Conservation (phyloP, 2,797 vertebrate genomes). For the Rhinoraja longicauda region DNA sequence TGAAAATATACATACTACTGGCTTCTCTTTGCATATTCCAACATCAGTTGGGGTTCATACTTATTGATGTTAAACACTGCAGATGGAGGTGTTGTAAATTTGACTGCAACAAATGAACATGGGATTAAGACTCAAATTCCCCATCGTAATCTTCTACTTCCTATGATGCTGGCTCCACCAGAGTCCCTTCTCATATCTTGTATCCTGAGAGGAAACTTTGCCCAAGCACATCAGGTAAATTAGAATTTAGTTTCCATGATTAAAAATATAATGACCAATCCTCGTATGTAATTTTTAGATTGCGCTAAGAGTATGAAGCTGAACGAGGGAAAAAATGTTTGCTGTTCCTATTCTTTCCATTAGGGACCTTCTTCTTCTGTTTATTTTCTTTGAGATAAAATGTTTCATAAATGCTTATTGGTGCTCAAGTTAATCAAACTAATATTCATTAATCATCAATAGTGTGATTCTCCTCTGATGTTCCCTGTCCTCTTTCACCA, state of each 20-base stretch:
- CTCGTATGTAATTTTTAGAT: background rate
- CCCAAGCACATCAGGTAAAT: slow-evolving; percentile 86
- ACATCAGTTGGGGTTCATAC: background rate
- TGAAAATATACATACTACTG: background rate
- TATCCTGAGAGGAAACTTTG: slow-evolving; percentile 79
- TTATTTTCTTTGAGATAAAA: background rate
- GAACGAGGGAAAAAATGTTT: background rate
- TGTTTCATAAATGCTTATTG: background rate
- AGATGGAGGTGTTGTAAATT: slow-evolving; percentile 69
- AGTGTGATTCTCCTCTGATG: background rate
- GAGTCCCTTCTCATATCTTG: slow-evolving; percentile 88
- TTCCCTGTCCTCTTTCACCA: background rate
- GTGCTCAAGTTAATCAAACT: background rate
- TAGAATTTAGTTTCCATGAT: background rate
- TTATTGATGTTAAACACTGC: slow-evolving; percentile 40
- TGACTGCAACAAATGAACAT: slow-evolving; percentile 48
- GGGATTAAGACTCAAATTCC: slow-evolving; percentile 47
- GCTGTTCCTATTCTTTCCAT: background rate
- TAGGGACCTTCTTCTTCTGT: background rate
- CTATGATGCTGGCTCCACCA: slow-evolving; percentile 87
- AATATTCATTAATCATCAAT: background rate
- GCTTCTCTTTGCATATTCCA: background rate
- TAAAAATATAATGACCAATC: background rate
- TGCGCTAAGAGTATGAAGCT: background rate
- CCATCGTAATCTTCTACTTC: slow-evolving; percentile 67